Evolutionary conservation across 2,888 invertebrate species (phyloP).

Genomic region (Spisula solida): DNA sequence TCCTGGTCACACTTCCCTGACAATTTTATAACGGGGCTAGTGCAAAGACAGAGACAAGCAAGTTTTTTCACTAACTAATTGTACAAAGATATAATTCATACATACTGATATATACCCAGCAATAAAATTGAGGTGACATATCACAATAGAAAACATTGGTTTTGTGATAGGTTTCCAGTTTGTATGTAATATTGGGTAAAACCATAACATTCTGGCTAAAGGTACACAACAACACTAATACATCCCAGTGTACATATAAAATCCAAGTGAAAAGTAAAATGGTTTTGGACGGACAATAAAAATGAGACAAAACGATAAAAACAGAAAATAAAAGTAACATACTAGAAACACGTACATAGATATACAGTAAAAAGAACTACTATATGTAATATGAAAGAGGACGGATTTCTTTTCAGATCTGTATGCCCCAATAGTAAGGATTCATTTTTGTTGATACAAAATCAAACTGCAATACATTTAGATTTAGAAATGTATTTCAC

Average conservation of each 20-base stretch:
- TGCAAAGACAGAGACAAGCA: no score
- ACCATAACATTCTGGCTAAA: not conserved
- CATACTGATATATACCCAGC: no score
- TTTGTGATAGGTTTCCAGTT: not conserved
- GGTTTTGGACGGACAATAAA: slow-evolving; percentile 22
- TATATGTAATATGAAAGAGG: not conserved
- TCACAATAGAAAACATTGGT: not conserved
- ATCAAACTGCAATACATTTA: no score
- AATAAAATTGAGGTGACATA: no score
- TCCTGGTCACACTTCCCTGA: not conserved
- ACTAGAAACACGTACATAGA: not conserved
- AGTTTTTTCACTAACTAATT: no score
- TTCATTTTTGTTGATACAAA: not conserved
- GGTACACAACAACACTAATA: not conserved
- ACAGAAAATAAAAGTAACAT: not conserved
- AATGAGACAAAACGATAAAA: slow-evolving; percentile 12
- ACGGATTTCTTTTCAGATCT: not conserved
- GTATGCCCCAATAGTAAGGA: not conserved
- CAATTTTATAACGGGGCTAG: not conserved
- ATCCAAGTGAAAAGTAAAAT: slow-evolving; percentile 1
- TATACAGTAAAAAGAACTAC: not conserved
- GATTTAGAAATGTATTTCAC: no score
- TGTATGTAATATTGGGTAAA: not conserved
- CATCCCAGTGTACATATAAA: not conserved
- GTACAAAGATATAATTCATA: no score